These are phyloP conservation scores for Fragum sueziense DNA, from an alignment of 2,888 invertebrate species.

Conservation along the genomic window DNA sequence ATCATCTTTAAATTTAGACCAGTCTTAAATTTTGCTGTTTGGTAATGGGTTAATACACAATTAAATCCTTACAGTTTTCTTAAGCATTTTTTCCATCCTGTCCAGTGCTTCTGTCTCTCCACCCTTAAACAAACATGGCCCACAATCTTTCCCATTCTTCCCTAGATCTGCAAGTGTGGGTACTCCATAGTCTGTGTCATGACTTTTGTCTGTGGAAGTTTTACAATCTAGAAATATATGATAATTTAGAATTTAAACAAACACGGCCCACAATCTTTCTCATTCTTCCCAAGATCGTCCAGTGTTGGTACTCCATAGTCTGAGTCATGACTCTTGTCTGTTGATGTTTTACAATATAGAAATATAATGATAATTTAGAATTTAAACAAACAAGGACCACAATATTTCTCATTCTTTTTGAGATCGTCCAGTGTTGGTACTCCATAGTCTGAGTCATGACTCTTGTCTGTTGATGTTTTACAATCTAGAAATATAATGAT, in stretches of 20 bases:
- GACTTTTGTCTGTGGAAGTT: slow-evolving; percentile 85
- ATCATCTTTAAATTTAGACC: no score
- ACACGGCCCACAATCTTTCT: slow-evolving; percentile 84
- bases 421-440: slow-evolving; percentile 84
- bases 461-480: slow-evolving; percentile 85
- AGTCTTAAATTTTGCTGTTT: no score
- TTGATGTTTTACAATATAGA: slow-evolving; percentile 85
- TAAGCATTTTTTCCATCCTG: slow-evolving; percentile 86
- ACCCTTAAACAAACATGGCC: slow-evolving; percentile 89
- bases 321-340: slow-evolving; percentile 61
- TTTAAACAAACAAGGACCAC: slow-evolving; percentile 88
- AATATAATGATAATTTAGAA: no score
- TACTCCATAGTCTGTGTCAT: slow-evolving; percentile 83
- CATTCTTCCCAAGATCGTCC: slow-evolving; percentile 84
- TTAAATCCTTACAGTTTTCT: slow-evolving; percentile 74
- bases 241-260: slow-evolving; percentile 86
- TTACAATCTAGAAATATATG: slow-evolving; percentile 71
- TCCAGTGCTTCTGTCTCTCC: slow-evolving; percentile 89
- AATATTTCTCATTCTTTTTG: slow-evolving; percentile 83
- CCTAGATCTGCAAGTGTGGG: slow-evolving; percentile 84
- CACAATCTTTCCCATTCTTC: slow-evolving; percentile 83
- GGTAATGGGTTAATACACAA: no score
- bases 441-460: slow-evolving; percentile 82
- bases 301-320: slow-evolving; percentile 85
- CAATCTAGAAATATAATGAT: no score